phyloP scores from a whole-genome alignment of 2,797 vertebrate genomes.

The Myioborus melanocephalus region DNA sequence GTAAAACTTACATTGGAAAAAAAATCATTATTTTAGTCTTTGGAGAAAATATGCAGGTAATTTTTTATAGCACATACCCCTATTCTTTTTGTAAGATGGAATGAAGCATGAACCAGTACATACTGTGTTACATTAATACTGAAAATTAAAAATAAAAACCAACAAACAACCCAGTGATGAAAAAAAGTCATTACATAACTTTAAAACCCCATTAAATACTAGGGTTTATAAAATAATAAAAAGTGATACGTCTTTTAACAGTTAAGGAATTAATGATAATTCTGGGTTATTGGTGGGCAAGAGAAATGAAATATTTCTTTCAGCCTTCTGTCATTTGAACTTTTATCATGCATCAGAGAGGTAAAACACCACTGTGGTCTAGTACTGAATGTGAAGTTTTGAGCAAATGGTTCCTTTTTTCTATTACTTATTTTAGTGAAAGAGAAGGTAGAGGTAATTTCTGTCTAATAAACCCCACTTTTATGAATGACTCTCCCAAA shows the following conservation, averaged over 20 bases:
- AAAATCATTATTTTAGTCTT: neutral
- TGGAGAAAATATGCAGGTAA: neutral
- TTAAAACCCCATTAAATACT: neutral
- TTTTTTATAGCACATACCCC: neutral
- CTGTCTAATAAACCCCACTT: neutral
- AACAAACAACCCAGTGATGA: accelerated
- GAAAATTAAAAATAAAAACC: neutral
- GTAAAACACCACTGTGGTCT: neutral
- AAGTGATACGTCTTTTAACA: neutral
- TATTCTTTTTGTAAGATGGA: neutral
- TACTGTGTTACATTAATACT: neutral
- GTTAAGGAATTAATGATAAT: neutral
- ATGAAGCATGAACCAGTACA: neutral
- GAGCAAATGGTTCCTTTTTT: neutral
- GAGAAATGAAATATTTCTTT: neutral
- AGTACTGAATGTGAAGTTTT: neutral
- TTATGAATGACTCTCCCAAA: neutral
- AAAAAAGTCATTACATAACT: neutral
- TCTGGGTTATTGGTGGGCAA: neutral
- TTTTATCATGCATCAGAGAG: neutral
- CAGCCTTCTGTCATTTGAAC: neutral
- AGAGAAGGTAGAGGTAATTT: neutral
- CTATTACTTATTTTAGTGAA: neutral
- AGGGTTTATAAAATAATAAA: neutral
- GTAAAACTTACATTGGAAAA: neutral